Evolutionary conservation across 2,888 invertebrate species (phyloP), one percentile per base, ranked within the genome.

Genomic region (Anthrax anthrax): DNA sequence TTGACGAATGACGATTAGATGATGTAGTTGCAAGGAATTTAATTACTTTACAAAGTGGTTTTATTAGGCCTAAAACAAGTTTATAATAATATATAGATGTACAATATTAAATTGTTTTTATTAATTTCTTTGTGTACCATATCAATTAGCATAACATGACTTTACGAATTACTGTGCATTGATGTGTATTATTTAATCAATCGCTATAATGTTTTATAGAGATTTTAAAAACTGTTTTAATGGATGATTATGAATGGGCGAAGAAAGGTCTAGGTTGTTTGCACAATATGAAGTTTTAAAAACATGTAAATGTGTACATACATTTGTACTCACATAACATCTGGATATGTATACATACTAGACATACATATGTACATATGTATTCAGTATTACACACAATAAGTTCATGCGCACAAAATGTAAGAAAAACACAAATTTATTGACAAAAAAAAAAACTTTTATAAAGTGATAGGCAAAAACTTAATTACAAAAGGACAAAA

Each of bases 131-230:
- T 4, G 23, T 29, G 12, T 32, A n/a, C n/a, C n/a, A 32, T 32
- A 32, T 32, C 46, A 46, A 50, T 50, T 50, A 50, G 43, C 50
- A 50, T 50, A 50, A 50, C 50, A 43, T 50, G 50, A 50, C 50
- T 50, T 37, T 45, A 46, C 41, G 47, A 41, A 47, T 50, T 47
- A 46, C 34, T 50, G 50, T 46, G 41, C 37, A 43, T 34, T 47
- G 40, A 43, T 43, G 45, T 47, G 47, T 47, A 17, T 42, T 50
- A 50, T 50, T 50, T 46, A 50, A 42, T 44, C 50, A 43, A 47
- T 46, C 43, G 47, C 43, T 47, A 43, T 46, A 46, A 12, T 12
- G 23, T 23, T 23, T 23, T 6, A 8, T 23, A 8, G 8, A 9
- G 29, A n/a, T n/a, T n/a, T n/a, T n/a, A n/a, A n/a, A n/a, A n/a